phyloP scores from a whole-genome alignment of 2,113 vertebrate species.

The Python bivittatus region DNA sequence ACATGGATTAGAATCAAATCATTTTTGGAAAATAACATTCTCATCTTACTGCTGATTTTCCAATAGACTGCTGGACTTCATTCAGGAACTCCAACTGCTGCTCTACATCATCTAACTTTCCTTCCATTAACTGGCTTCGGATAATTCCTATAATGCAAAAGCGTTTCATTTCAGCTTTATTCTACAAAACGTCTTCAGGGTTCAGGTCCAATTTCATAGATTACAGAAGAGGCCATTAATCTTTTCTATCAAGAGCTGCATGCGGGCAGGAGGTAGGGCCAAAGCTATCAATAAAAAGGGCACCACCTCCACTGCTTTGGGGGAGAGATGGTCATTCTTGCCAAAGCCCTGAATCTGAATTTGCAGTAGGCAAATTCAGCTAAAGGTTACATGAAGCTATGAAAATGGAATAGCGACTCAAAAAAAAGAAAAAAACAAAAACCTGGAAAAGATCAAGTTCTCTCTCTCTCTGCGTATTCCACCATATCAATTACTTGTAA shows the following conservation, averaged over 20 bases:
- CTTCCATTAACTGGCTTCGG: conserved; percentile 88
- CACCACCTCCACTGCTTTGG: neutral
- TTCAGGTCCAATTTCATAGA: neutral
- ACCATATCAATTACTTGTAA: neutral
- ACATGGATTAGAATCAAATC: conserved; percentile 5
- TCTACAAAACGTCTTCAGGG: neutral
- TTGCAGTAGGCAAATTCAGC: neutral
- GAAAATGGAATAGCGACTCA: neutral
- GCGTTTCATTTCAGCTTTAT: conserved; percentile 5
- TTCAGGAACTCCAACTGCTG: conserved; percentile 93
- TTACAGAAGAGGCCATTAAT: neutral
- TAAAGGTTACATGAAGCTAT: neutral
- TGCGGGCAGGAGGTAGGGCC: neutral
- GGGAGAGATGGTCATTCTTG: neutral
- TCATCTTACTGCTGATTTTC: conserved; percentile 86
- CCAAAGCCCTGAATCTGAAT: neutral
- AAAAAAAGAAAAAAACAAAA: neutral
- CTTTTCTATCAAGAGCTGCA: neutral
- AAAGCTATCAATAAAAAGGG: neutral
- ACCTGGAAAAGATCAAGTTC: neutral
- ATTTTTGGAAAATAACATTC: conserved; percentile 20
- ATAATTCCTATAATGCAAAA: conserved; percentile 84
- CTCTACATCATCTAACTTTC: conserved; percentile 89
- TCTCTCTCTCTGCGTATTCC: neutral
- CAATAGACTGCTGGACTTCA: conserved; percentile 91